A percentile compares a stretch with the other conserved stretches of the same genome.
These are phyloP conservation scores for Drosophila villosipedis DNA, from an alignment of 2,888 invertebrate species.

Conservation along the genomic window DNA sequence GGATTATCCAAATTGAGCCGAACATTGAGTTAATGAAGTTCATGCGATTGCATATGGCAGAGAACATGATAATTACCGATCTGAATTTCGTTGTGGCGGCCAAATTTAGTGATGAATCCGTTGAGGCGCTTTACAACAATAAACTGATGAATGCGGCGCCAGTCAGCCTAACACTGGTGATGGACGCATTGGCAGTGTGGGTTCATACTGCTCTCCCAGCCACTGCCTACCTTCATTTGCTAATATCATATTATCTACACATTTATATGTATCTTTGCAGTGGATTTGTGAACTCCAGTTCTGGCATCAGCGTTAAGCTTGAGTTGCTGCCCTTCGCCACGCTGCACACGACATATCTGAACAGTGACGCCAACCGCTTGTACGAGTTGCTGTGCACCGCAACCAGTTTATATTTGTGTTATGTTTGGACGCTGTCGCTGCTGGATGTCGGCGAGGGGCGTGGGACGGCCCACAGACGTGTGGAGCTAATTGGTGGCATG, in stretches of 20 bases:
- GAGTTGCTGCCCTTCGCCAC: conserved; percentile 29
- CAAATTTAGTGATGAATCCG: conserved; percentile 15
- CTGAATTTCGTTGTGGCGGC: conserved; percentile 41
- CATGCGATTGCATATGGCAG: conserved; percentile 6
- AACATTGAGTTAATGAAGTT: not conserved
- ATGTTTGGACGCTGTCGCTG: conserved; percentile 35
- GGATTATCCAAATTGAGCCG: conserved; percentile 15
- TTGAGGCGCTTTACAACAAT: conserved; percentile 59
- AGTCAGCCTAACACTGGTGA: conserved; percentile 50
- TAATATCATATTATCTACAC: not conserved
- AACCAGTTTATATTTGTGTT: conserved; percentile 31
- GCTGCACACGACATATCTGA: conserved; percentile 11
- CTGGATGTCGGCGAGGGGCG: conserved; percentile 19
- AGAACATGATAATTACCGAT: conserved; percentile 27
- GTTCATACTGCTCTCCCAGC: conserved; percentile 3
- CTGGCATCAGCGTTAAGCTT: conserved; percentile 21
- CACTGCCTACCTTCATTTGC: not conserved
- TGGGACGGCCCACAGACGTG: conserved; percentile 3
- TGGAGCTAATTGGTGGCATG: conserved; percentile 49
- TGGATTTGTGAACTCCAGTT: conserved; percentile 29
- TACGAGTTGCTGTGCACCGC: conserved; percentile 12
- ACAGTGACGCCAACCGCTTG: not conserved
- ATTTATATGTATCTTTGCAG: conserved; percentile 20
- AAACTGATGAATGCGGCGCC: conserved; percentile 51
- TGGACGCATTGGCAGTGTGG: conserved; percentile 63